Percentiles rank a stretch among this genome's conserved stretches.
Conservation (phyloP, 2,113 vertebrate genomes). For the Fregetta grallaria region DNA sequence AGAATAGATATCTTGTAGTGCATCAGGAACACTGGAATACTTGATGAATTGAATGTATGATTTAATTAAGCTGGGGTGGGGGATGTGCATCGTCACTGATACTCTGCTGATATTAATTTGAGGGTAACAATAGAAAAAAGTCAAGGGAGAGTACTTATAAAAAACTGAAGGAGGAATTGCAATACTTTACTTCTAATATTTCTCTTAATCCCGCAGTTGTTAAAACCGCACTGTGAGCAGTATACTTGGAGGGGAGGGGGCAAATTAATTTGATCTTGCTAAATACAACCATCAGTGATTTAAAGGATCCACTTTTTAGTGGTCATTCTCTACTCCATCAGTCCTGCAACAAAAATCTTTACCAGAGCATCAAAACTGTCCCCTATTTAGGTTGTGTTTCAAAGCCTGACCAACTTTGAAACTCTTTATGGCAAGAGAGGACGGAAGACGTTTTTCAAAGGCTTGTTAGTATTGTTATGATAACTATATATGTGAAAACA, state of each 20-base stretch:
- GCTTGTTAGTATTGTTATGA: neutral
- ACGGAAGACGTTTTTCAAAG: constrained; percentile 16
- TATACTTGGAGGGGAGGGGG: neutral
- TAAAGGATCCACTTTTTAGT: neutral
- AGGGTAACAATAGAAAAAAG: neutral
- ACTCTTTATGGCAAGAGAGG: neutral
- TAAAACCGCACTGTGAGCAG: neutral
- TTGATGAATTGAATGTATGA: neutral
- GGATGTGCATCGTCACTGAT: neutral
- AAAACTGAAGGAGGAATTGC: neutral
- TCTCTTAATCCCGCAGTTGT: neutral
- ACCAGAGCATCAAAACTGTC: neutral
- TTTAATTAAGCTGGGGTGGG: neutral
- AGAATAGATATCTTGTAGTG: neutral
- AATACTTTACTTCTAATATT: neutral
- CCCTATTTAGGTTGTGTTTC: neutral
- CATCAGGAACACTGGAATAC: neutral
- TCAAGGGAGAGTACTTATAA: neutral
- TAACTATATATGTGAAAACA: neutral
- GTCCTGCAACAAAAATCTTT: neutral
- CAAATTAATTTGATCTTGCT: neutral
- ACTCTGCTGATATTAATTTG: neutral
- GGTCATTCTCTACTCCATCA: neutral
- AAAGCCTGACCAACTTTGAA: neutral
- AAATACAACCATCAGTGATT: neutral